Conservation (phyloP, 2,113 vertebrate genomes). For the Xyrauchen texanus region DNA sequence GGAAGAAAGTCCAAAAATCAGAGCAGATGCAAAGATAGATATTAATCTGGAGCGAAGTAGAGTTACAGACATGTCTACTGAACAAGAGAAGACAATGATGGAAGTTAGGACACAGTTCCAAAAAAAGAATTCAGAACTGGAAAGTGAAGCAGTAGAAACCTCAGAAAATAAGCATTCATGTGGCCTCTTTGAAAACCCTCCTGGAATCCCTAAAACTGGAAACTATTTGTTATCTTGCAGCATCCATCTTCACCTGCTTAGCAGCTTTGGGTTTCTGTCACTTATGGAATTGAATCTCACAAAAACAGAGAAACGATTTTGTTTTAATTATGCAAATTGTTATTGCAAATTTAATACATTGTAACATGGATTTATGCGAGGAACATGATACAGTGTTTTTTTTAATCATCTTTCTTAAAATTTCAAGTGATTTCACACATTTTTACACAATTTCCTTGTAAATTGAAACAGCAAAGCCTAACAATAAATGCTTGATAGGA, state of each 20-base stretch:
- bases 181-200: conserved; percentile 91
- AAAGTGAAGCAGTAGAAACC: conserved; percentile 85
- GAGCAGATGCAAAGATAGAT: conserved; percentile 89
- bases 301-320: no score
- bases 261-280: conserved; percentile 88
- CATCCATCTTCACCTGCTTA: conserved; percentile 88
- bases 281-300: conserved; percentile 81
- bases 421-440: no score
- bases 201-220: conserved; percentile 95
- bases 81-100: conserved; percentile 92
- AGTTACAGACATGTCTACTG: conserved; percentile 91
- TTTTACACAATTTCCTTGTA: no score
- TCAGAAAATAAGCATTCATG: conserved; percentile 92
- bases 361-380: no score
- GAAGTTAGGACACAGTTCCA: conserved; percentile 89
- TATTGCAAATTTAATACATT: no score
- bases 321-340: no score
- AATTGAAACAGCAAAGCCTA: no score
- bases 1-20: conserved; percentile 84
- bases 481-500: no score
- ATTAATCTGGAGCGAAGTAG: conserved; percentile 93
- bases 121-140: conserved; percentile 86
- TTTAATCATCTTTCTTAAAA: no score
- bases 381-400: no score
- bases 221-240: conserved; percentile 89